phyloP scores from a whole-genome alignment of 2,797 vertebrate genomes.

The Pantherophis alleghaniensis region DNA sequence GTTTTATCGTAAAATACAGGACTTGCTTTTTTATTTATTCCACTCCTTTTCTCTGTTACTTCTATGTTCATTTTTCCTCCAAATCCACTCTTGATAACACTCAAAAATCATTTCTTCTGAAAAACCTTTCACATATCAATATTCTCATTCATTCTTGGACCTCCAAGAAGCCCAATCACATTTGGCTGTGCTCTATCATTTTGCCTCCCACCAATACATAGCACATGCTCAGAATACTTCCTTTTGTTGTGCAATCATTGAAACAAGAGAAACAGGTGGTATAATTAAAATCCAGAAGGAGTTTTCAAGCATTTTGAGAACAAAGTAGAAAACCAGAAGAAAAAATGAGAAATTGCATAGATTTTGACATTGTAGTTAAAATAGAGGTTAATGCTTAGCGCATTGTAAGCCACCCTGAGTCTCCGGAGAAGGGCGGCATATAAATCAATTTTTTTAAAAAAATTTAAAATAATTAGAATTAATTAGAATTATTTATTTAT shows the following conservation, averaged over 20 bases:
- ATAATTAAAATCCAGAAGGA: neutral
- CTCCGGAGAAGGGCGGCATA: no score
- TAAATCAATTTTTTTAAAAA: no score
- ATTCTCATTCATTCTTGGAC: neutral
- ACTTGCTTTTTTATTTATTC: neutral
- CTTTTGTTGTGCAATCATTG: neutral
- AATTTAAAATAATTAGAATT: no score
- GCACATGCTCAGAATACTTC: neutral
- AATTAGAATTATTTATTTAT: neutral
- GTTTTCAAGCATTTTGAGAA: neutral
- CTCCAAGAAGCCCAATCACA: neutral
- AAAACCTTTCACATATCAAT: neutral
- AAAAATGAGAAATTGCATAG: neutral
- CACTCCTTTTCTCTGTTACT: neutral
- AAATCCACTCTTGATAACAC: neutral
- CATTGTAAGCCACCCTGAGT: no score
- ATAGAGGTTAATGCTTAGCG: neutral
- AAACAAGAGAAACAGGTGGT: neutral
- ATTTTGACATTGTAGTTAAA: neutral
- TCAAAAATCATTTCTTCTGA: neutral
- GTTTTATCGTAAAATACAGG: neutral
- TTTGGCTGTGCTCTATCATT: neutral
- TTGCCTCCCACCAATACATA: neutral
- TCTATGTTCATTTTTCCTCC: neutral
- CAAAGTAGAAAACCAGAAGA: neutral